Percentiles rank a stretch among this genome's conserved stretches.
Conservation (phyloP, 2,797 vertebrate species). For the Pempheris klunzingeri region DNA sequence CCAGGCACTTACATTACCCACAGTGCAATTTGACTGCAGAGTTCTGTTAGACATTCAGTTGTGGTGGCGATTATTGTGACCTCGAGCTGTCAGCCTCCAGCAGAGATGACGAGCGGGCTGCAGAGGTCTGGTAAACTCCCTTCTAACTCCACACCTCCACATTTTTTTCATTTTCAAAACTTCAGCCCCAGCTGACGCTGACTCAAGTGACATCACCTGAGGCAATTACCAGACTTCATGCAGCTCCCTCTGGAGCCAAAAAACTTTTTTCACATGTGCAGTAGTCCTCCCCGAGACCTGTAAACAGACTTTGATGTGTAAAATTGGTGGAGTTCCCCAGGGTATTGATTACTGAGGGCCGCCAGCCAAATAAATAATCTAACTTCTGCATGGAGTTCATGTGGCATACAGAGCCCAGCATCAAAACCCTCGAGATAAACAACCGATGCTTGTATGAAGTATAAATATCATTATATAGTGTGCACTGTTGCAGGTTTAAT, state of each 20-base stretch:
- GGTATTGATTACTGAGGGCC: constrained; percentile 10
- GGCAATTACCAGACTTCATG: not conserved
- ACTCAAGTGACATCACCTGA: not conserved
- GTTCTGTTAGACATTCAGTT: too few species aligned
- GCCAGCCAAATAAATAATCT: not conserved
- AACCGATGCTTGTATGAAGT: not conserved
- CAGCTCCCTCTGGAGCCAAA: not conserved
- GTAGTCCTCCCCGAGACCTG: not conserved
- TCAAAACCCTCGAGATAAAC: constrained; percentile 16
- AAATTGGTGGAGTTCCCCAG: not conserved
- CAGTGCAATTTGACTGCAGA: not conserved
- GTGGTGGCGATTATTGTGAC: too few species aligned
- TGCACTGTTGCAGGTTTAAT: constrained; percentile 5
- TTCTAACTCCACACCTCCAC: not conserved
- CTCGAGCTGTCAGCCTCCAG: not conserved
- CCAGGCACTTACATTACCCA: not conserved
- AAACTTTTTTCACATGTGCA: not conserved
- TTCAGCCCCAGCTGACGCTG: not conserved
- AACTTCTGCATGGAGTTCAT: not conserved
- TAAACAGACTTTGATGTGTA: constrained; percentile 23
- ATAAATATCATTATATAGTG: constrained; percentile 21
- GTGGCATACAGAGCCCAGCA: not conserved
- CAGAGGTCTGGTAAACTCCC: not conserved
- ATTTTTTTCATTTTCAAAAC: not conserved
- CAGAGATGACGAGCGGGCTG: not conserved